Evolutionary conservation across 2,113 vertebrate species (phyloP), one percentile per base, ranked within the genome.

Genomic region (Hassar affinis): DNA sequence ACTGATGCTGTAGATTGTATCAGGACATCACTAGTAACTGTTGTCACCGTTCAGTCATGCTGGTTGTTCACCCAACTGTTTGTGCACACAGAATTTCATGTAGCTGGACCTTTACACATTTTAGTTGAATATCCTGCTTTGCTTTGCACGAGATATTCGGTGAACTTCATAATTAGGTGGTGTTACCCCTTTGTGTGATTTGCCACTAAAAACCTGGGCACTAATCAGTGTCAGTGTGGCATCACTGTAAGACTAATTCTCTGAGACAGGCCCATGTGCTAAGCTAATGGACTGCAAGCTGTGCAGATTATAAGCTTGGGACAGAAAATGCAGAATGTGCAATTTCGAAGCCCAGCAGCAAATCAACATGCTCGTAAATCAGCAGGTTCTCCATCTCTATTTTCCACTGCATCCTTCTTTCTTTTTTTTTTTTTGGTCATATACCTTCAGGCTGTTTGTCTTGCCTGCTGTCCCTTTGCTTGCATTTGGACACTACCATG

Each of bases 211-310:
- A 56, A 54, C 51, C 74, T 38, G 74, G 9, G 18, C 74, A 38
- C 30, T 56, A 22, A 54, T 83, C 25, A 9, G 56, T 56, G 74
- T 68, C 66, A 54, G 17, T 72, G 56, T 61, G 45, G 62, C 49
- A 82, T 80, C 69, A 27, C 80, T 25, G 69, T 66, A 82, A 71
- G 38, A 25, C 57, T 52, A 47, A 82, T 79, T 72, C 66, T 79
- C 74, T 80, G 45, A 83, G 86, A 85, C 80, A 85, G 84, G 59
- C 20, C 76, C 30, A 47, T 76, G 51, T 79, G 76, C 83, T 68
- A 57, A 87, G 35, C 10, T 83, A 87, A 85, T 84, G 72, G 79
- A 30, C 78, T 68, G 38, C 45, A 64, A 71, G 72, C 78, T 61
- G 62, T 38, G 56, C 33, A 85, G 56, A 81, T 82, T 42, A 59